phyloP scores from a whole-genome alignment of 1,140 invertebrate genomes.

The Drosophila willistoni region DNA sequence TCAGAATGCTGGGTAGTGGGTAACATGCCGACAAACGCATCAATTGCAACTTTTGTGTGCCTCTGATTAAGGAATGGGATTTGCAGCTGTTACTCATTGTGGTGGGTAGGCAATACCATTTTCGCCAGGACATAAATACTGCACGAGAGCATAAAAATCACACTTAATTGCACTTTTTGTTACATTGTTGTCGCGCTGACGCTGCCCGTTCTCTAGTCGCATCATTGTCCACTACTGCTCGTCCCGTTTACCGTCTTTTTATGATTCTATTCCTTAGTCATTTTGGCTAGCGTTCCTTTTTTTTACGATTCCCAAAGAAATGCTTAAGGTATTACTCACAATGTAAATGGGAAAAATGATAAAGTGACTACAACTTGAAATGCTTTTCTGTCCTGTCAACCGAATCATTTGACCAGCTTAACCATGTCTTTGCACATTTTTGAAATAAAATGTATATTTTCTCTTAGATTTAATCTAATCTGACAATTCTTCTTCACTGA shows the following conservation, averaged over 20 bases:
- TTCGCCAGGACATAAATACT: constrained; percentile 58
- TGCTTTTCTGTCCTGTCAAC: neutral
- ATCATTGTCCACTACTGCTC: constrained; percentile 22
- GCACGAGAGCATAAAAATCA: constrained; percentile 63
- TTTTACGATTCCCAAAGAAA: constrained; percentile 1
- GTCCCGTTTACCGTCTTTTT: constrained; percentile 15
- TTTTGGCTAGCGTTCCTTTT: constrained; percentile 29
- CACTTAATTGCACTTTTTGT: constrained; percentile 72
- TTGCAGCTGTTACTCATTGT: neutral
- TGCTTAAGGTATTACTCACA: constrained; percentile 2
- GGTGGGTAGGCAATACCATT: constrained; percentile 37
- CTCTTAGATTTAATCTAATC: neutral
- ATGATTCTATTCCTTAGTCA: constrained; percentile 17
- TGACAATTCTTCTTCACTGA: neutral
- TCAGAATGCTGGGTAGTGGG: neutral
- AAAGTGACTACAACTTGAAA: constrained; percentile 2
- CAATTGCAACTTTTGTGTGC: constrained; percentile 57
- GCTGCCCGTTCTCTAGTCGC: constrained; percentile 3
- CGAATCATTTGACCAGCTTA: neutral
- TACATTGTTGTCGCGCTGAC: constrained; percentile 55
- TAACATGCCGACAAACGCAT: constrained; percentile 35
- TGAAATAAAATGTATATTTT: neutral
- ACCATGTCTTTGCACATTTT: neutral
- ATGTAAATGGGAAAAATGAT: constrained; percentile 4
- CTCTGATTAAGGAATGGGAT: constrained; percentile 47